A percentile compares a stretch with the other conserved stretches of the same genome.
Evolutionary conservation across 2,113 vertebrate genomes (phyloP).

Genomic region (Chamaea fasciata): DNA sequence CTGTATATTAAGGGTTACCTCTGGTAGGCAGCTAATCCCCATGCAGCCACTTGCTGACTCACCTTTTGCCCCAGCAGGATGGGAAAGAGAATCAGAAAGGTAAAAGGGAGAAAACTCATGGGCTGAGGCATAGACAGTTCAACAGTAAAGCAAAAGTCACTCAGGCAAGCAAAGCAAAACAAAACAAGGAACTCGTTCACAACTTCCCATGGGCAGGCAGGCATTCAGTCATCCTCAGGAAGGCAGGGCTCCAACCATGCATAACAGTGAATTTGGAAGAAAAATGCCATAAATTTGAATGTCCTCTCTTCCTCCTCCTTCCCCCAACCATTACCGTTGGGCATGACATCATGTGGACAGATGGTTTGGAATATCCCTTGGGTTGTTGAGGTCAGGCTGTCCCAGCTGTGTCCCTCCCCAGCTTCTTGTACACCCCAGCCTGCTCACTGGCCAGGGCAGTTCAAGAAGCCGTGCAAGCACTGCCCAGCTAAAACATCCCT

Average conservation of each 20-base stretch:
- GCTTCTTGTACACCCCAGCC: background rate
- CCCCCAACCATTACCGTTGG: background rate
- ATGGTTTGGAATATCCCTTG: background rate
- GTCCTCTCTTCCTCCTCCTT: background rate
- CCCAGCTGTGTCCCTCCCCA: background rate
- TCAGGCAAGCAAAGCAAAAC: accelerated
- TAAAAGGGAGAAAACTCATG: background rate
- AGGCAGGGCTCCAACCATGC: background rate
- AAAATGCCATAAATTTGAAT: background rate
- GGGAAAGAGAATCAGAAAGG: background rate
- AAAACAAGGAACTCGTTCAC: background rate
- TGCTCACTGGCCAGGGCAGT: background rate
- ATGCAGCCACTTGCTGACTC: background rate
- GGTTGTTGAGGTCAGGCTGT: background rate
- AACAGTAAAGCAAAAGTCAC: background rate
- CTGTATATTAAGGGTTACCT: background rate
- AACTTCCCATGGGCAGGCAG: background rate
- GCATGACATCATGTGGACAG: background rate
- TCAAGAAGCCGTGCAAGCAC: background rate
- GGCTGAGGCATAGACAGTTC: background rate
- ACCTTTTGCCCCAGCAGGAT: background rate
- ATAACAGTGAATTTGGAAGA: background rate
- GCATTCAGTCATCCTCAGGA: background rate
- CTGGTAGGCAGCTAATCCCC: background rate
- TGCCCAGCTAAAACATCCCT: background rate